These are phyloP conservation scores for Myiopsitta monachus DNA, from an alignment of 2,113 vertebrate genomes.

Conservation along the genomic window DNA sequence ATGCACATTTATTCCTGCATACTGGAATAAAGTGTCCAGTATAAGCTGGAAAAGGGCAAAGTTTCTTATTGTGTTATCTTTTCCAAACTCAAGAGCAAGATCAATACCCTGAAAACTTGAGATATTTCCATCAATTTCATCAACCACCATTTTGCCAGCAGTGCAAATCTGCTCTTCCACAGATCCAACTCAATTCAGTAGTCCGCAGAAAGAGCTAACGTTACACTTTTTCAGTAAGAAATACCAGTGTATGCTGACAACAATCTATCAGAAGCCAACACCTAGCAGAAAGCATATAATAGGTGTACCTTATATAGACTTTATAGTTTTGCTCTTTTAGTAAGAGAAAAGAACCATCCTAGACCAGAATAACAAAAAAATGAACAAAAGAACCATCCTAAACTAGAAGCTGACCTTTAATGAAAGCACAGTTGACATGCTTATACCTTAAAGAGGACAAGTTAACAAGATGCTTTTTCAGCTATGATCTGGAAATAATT, in stretches of 20 bases:
- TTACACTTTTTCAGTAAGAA: neutral
- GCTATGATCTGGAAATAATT: neutral
- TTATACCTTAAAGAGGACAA: neutral
- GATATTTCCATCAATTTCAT: neutral
- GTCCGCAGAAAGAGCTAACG: neutral
- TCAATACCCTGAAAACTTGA: slow-evolving; percentile 21
- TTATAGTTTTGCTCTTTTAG: neutral
- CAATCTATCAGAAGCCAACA: neutral
- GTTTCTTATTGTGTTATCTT: slow-evolving; percentile 27
- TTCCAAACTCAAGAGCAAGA: slow-evolving; percentile 24
- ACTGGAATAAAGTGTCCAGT: neutral
- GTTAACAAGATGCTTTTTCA: neutral
- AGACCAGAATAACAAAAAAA: neutral
- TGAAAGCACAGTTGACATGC: neutral
- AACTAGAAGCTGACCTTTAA: neutral
- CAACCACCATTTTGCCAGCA: neutral
- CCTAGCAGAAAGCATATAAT: neutral
- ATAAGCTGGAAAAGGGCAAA: neutral
- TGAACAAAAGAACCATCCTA: neutral
- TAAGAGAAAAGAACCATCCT: neutral
- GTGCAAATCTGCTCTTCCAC: neutral
- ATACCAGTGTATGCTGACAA: neutral
- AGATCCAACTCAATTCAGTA: neutral
- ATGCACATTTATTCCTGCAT: neutral
- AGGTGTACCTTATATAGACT: neutral